These are phyloP conservation scores for Rissa tridactyla DNA, from an alignment of 2,113 vertebrate species.

Conservation along the genomic window DNA sequence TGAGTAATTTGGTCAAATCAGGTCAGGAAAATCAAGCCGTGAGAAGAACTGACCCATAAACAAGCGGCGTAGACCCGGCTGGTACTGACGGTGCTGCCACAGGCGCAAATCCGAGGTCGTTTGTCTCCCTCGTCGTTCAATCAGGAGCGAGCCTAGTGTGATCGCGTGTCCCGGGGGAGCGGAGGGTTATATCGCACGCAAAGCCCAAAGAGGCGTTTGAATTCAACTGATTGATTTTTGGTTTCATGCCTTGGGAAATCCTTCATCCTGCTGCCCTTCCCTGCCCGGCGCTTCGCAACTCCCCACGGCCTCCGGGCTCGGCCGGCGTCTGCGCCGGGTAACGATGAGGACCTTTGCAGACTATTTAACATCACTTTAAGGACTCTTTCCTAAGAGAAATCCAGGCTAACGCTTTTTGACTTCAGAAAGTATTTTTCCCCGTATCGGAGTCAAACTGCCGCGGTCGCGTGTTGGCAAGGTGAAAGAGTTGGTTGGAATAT, in stretches of 20 bases:
- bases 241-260: neutral
- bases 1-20: neutral
- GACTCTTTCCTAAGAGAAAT: neutral
- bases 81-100: neutral
- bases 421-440: neutral
- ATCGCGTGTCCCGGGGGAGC: neutral
- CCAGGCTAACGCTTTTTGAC: neutral
- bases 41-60: no score
- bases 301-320: neutral
- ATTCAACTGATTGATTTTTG: conserved; percentile 14
- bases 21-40: neutral
- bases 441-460: neutral
- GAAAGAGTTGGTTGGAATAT: neutral
- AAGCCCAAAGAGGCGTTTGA: conserved; percentile 7
- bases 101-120: neutral
- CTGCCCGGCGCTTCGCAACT: neutral
- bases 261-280: neutral
- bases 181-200: neutral
- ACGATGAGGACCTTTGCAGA: neutral
- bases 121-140: neutral
- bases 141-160: neutral
- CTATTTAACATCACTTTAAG: neutral
- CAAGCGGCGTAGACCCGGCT: fast-evolving
- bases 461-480: fast-evolving
- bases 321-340: no score